These are phyloP conservation scores for Procapra przewalskii DNA, from an alignment of 2,113 vertebrate genomes.

Conservation along the genomic window DNA sequence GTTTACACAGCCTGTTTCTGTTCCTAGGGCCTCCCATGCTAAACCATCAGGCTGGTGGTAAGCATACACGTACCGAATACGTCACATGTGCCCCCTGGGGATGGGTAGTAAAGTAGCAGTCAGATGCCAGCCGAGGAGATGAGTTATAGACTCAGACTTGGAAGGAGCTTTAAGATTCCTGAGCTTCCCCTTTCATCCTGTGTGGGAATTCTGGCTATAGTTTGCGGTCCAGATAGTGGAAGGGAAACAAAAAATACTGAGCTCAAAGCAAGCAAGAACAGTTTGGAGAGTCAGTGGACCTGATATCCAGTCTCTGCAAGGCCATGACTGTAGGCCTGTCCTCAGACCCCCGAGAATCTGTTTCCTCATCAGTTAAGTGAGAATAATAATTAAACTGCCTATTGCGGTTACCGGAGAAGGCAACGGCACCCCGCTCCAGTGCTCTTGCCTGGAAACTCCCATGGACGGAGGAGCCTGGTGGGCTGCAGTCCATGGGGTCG, in stretches of 20 bases:
- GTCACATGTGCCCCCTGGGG: not conserved
- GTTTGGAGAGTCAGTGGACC: not conserved
- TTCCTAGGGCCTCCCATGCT: not conserved
- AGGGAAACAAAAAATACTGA: not conserved
- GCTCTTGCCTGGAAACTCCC: too few species aligned
- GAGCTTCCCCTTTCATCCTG: not conserved
- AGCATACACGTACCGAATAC: not conserved
- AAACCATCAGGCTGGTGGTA: not conserved
- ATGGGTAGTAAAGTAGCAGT: not conserved
- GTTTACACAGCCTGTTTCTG: conserved; percentile 38
- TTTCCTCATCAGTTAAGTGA: not conserved
- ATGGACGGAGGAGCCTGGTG: too few species aligned
- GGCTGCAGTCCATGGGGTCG: too few species aligned
- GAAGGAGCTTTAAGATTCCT: not conserved
- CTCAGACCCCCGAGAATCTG: not conserved
- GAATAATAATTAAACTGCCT: not conserved
- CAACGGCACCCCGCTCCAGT: too few species aligned
- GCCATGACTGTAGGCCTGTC: not conserved
- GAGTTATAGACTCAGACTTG: not conserved
- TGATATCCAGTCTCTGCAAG: not conserved
- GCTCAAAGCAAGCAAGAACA: not conserved
- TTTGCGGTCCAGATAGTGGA: not conserved
- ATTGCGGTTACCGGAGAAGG: not conserved
- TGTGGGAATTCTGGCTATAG: not conserved
- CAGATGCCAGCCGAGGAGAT: not conserved